Conservation (phyloP, 2,113 vertebrate genomes). For the Brachyhypopomus gauderio region DNA sequence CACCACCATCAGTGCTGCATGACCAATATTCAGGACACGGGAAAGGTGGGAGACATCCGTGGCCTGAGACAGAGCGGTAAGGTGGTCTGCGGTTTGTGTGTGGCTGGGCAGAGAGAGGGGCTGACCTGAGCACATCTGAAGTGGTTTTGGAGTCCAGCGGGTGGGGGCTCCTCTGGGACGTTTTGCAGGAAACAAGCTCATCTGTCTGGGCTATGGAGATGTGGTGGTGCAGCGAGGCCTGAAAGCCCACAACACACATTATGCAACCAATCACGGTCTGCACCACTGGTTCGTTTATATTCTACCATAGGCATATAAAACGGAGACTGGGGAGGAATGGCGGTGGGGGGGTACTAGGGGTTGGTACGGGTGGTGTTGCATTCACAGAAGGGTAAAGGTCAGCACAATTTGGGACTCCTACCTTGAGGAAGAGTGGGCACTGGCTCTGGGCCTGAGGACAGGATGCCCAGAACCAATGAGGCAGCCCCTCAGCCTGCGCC, state of each 20-base stretch:
- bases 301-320: no score
- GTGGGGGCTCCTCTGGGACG: slow-evolving; percentile 87
- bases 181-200: slow-evolving; percentile 87
- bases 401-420: slow-evolving; percentile 53
- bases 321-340: no score
- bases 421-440: slow-evolving; percentile 97
- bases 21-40: not conserved
- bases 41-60: not conserved
- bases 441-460: slow-evolving; percentile 96
- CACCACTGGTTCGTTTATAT: not conserved
- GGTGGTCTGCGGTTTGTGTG: not conserved
- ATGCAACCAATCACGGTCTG: not conserved
- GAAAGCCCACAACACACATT: slow-evolving; percentile 30
- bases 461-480: slow-evolving; percentile 98
- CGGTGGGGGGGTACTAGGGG: no score
- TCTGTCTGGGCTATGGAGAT: slow-evolving; percentile 94
- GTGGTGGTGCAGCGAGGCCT: slow-evolving; percentile 97
- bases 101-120: not conserved
- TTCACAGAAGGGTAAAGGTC: not conserved
- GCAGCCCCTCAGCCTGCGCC: slow-evolving; percentile 91
- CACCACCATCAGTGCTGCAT: not conserved
- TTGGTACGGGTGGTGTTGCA: not conserved
- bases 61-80: not conserved
- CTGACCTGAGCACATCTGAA: slow-evolving; percentile 95
- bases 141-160: slow-evolving; percentile 98